phyloP scores from a whole-genome alignment of 2,797 vertebrate genomes.

The Octomys mimax region DNA sequence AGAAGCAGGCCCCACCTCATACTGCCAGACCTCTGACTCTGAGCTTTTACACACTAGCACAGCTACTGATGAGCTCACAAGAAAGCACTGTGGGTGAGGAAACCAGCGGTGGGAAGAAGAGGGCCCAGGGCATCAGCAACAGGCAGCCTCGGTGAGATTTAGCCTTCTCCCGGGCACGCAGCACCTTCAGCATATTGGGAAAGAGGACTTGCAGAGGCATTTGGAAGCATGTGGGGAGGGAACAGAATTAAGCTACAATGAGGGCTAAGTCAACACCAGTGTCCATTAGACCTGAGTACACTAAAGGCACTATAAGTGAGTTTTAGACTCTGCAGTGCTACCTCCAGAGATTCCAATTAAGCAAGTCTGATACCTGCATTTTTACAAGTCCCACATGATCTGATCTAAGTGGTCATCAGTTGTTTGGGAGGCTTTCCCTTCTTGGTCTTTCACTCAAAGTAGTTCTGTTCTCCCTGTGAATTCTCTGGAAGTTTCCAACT shows the following conservation, averaged over 20 bases:
- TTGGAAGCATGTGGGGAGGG: not conserved
- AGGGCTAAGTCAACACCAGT: not conserved
- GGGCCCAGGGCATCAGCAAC: not conserved
- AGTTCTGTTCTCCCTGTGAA: not conserved
- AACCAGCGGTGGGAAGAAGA: not conserved
- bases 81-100: not conserved
- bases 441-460: not conserved
- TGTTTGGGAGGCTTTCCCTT: not conserved
- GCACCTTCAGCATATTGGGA: not conserved
- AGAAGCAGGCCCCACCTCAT: not conserved
- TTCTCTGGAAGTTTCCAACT: not conserved
- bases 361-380: not conserved
- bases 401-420: not conserved
- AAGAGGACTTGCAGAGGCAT: not conserved
- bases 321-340: not conserved
- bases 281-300: not conserved
- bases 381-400: not conserved
- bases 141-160: not conserved
- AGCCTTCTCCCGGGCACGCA: not conserved
- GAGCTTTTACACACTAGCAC: not conserved
- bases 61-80: not conserved
- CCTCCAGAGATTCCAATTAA: not conserved
- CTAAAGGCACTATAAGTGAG: not conserved
- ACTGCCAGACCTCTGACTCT: not conserved
- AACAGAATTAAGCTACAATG: not conserved